phyloP scores from a whole-genome alignment of 2,797 vertebrate species.

The Poeciliopsis infans region DNA sequence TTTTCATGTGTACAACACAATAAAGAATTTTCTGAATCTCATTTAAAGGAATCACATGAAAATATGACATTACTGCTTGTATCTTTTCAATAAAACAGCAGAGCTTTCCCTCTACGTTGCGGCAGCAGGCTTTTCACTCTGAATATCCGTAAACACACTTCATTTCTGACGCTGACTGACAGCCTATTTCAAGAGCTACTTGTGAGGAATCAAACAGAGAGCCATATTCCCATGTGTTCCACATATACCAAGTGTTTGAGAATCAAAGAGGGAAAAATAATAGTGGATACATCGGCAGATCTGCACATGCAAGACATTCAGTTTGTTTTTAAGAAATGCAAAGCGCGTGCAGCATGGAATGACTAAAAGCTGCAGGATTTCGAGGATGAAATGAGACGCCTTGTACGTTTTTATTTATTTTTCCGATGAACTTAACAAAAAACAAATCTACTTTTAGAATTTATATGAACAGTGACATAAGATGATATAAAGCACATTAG shows the following conservation, averaged over 20 bases:
- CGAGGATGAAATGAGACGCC: constrained; percentile 5
- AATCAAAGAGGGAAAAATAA: background rate
- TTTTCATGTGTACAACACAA: background rate
- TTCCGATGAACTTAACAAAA: background rate
- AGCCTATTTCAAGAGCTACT: background rate
- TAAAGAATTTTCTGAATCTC: background rate
- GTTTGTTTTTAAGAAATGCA: constrained; percentile 28
- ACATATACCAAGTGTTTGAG: constrained; percentile 15
- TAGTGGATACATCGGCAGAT: constrained; percentile 13
- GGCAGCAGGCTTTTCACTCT: background rate
- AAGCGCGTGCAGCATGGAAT: background rate
- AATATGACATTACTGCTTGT: background rate
- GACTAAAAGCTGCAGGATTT: constrained; percentile 11
- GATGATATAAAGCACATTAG: background rate
- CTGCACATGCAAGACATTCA: background rate
- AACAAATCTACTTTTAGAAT: background rate
- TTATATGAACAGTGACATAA: background rate
- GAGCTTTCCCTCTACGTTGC: background rate
- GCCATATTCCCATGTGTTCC: constrained; percentile 27
- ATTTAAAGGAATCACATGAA: background rate
- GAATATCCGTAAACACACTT: background rate
- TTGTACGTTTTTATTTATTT: background rate
- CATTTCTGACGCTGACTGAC: background rate
- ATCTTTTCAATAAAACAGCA: background rate
- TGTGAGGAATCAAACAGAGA: constrained; percentile 13